These are phyloP conservation scores for Nemotelus nigrinus DNA, from an alignment of 2,888 invertebrate species.

Conservation along the genomic window DNA sequence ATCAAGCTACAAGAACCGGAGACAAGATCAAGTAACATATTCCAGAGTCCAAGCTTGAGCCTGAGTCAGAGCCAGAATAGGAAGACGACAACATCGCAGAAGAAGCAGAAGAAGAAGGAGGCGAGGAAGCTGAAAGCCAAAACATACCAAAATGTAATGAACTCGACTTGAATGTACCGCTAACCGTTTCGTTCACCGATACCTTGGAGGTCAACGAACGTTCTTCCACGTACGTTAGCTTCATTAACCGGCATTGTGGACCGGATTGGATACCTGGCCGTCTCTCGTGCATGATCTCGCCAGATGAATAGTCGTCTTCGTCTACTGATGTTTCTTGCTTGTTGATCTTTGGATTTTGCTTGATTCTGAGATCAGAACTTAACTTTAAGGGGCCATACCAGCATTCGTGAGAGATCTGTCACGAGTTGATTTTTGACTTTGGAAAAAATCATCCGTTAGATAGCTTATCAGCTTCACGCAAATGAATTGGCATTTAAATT, in stretches of 20 bases:
- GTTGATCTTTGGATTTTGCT: constrained; percentile 8
- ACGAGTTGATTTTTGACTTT: too few relatives aligned
- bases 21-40: background rate
- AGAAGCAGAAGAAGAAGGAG: constrained; percentile 1
- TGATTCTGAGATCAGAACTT: background rate
- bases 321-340: background rate
- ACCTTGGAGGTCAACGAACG: constrained; percentile 56
- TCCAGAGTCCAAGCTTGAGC: background rate
- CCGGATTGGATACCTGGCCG: constrained; percentile 14
- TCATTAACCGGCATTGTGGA: constrained; percentile 48
- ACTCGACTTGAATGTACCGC: constrained; percentile 55
- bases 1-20: background rate
- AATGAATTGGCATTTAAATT: too few relatives aligned
- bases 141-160: constrained; percentile 49
- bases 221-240: constrained; percentile 53
- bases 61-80: background rate
- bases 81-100: background rate
- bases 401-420: background rate
- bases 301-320: background rate
- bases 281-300: constrained; percentile 3
- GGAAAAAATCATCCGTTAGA: too few relatives aligned
- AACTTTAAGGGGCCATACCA: background rate
- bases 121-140: constrained; percentile 42
- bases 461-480: too few relatives aligned
- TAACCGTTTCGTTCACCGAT: constrained; percentile 54